Evolutionary conservation across 2,113 vertebrate species (phyloP), one percentile per base, ranked within the genome.

Genomic region (Cinclus mexicanus): DNA sequence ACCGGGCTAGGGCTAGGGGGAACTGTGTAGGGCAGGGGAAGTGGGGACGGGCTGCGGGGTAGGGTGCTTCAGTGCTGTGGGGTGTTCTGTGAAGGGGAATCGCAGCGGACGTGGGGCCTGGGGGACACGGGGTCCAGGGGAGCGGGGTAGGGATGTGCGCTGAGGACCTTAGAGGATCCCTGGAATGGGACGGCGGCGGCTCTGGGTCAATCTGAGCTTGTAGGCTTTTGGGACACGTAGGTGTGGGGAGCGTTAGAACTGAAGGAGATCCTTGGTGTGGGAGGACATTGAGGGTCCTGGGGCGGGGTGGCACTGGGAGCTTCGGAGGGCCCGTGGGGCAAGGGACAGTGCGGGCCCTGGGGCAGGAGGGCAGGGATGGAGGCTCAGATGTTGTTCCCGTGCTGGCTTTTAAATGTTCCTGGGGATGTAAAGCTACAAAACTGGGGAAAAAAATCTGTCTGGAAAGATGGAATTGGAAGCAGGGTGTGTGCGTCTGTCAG

Each of bases 331-430:
- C 16, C 16, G 1, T 44, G 35, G 41, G 17, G 9, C 33, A 50
- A 28, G 26, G 22, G 5, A 42, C 24, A 15, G 41, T 26, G 50
- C 11, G 18, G 44, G 29, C 22, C 26, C 9, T 35, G n/a, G 11
- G 29, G 11, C 33, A 22, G 24, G 21, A 47, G 44, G 10, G 13
- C 52, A 17, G 33, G 46, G 11, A 3, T 47, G 20, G 46, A 59
- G 16, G 11, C 33, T n/a, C 9, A 14, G 24, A 20, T 8, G 1
- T 33, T 49, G 22, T 46, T 82, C 19, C 35, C 1, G 0, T 29
- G 53, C 12, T 57, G 70, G 42, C 1, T 6, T 81, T 53, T 22
- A 4, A 10, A 14, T 1, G 2, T 42, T 49, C 20, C 44, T 24
- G 60, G n/a, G 31, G 5, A 13, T 12, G 28, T 42, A 82, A 71